Percentiles rank a stretch among this genome's conserved stretches.
phyloP scores from a whole-genome alignment of 35 echinoderm and acorn worm genomes.

The Amphiura filiformis region DNA sequence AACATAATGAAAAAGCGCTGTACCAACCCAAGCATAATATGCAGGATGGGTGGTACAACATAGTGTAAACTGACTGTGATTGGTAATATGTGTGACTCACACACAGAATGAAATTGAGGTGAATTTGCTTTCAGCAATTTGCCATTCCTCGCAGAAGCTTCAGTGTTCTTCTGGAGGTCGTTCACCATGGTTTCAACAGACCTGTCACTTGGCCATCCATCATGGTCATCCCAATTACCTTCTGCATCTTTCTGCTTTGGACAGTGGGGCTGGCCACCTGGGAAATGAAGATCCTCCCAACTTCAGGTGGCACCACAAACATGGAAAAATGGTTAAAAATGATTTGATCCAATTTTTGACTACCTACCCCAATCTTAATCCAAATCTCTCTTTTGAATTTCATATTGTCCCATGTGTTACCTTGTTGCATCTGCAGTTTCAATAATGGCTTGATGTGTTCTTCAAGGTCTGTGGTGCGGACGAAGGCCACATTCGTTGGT shows the following conservation, averaged over 20 bases:
- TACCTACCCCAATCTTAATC: not conserved
- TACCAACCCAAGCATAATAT: not conserved
- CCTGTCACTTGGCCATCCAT: not conserved
- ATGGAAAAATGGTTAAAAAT: not conserved
- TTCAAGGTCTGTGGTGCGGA: too few species aligned
- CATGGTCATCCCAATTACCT: not conserved
- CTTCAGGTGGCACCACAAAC: not conserved
- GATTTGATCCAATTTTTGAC: not conserved
- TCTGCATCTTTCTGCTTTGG: not conserved
- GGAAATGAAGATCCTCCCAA: not conserved
- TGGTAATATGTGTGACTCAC: not conserved
- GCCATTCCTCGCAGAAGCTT: not conserved
- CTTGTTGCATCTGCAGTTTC: too few species aligned
- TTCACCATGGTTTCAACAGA: not conserved
- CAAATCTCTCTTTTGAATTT: too few species aligned
- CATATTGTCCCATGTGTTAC: too few species aligned
- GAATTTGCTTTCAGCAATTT: not conserved
- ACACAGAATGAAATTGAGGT: not conserved
- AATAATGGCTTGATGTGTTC: too few species aligned
- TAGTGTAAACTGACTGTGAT: not conserved
- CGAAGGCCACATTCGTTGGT: too few species aligned
- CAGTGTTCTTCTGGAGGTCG: not conserved
- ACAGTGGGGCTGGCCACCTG: not conserved
- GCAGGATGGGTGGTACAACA: not conserved
- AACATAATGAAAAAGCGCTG: not conserved